Percentiles rank a stretch among this genome's conserved stretches.
These are phyloP conservation scores for Poecilus cupreus DNA, from an alignment of 2,888 invertebrate genomes.

Conservation along the genomic window DNA sequence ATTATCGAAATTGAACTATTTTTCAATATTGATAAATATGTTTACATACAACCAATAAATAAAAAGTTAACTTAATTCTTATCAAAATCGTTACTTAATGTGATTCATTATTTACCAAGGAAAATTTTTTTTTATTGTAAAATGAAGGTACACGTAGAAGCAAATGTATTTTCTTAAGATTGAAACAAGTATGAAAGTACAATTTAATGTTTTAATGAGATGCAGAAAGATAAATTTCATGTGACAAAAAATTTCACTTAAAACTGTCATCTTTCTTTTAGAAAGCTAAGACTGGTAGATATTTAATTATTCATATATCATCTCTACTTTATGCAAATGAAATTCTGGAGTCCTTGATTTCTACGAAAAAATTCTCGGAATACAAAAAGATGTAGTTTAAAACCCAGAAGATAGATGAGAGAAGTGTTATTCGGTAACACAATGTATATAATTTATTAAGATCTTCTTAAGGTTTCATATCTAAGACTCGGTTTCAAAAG, in stretches of 20 bases:
- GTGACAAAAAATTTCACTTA: neutral
- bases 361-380: neutral
- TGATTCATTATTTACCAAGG: too few relatives aligned
- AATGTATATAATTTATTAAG: constrained; percentile 51
- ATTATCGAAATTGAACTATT: too few relatives aligned
- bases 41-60: too few relatives aligned
- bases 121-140: too few relatives aligned
- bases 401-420: constrained; percentile 37
- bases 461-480: constrained; percentile 39
- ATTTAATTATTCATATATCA: constrained; percentile 31
- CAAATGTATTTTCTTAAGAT: too few relatives aligned
- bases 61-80: too few relatives aligned
- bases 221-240: neutral
- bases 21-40: too few relatives aligned
- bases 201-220: neutral
- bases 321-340: constrained; percentile 16
- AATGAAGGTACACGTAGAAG: too few relatives aligned
- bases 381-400: constrained; percentile 33
- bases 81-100: too few relatives aligned
- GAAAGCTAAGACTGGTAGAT: neutral
- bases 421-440: constrained; percentile 42
- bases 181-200: too few relatives aligned
- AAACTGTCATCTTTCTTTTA: neutral
- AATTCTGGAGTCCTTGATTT: constrained; percentile 12
- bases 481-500: constrained; percentile 47